These are phyloP conservation scores for Metaphire vulgaris DNA, from an alignment of 1,140 invertebrate genomes.

Conservation along the genomic window DNA sequence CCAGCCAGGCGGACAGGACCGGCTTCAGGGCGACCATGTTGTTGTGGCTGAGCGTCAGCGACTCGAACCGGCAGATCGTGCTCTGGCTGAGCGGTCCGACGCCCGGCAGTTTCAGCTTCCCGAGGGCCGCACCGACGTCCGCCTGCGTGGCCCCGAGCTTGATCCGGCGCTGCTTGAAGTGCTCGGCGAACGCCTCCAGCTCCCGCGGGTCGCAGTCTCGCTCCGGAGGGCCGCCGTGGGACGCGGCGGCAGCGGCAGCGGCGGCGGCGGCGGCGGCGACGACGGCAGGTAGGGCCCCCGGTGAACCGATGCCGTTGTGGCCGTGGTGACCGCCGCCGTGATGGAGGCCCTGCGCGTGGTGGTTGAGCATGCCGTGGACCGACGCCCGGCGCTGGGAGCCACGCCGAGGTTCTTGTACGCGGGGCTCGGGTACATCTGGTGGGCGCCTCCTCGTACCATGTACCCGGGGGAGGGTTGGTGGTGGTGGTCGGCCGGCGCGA, in stretches of 20 bases:
- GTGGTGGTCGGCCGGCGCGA: background rate
- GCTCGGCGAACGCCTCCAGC: constrained; percentile 94
- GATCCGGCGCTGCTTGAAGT: constrained; percentile 96
- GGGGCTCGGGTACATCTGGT: background rate
- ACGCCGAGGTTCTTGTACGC: background rate
- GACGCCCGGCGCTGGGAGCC: background rate
- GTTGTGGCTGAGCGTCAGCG: constrained; percentile 94
- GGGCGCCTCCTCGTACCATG: background rate
- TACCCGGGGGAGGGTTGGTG: no score
- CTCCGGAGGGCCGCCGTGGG: background rate
- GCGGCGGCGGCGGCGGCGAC: background rate
- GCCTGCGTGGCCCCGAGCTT: constrained; percentile 97
- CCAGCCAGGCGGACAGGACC: constrained; percentile 96
- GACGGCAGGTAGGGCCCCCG: background rate
- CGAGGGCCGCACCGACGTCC: constrained; percentile 94
- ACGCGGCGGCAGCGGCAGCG: background rate
- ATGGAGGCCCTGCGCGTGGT: background rate
- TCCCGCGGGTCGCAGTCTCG: constrained; percentile 88
- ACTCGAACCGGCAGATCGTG: constrained; percentile 94
- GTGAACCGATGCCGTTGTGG: background rate
- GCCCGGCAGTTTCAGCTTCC: constrained; percentile 97
- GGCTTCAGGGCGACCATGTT: constrained; percentile 99
- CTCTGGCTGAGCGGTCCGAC: constrained; percentile 96
- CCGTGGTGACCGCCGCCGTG: background rate
- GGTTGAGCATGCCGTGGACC: background rate